Conservation (phyloP, 2,113 vertebrate species). For the Tricholaema leucomelas region DNA sequence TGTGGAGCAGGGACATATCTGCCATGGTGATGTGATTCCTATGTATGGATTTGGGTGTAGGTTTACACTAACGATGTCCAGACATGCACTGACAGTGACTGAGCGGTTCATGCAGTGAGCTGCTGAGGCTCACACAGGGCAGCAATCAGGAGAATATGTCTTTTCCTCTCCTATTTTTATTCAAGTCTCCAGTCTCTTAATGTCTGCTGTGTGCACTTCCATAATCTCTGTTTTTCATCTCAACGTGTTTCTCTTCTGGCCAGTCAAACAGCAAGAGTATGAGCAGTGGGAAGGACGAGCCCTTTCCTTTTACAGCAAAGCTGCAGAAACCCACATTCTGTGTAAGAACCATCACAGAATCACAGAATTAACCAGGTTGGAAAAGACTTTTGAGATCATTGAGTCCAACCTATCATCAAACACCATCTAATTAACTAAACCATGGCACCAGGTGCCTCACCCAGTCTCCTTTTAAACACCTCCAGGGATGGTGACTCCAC, state of each 20-base stretch:
- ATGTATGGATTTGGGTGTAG: not conserved
- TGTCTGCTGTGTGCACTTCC: fast-evolving
- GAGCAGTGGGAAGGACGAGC: not conserved
- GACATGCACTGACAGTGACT: not conserved
- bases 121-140: not conserved
- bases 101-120: not conserved
- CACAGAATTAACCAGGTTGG: too few species aligned
- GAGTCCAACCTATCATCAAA: too few species aligned
- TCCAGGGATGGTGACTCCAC: too few species aligned
- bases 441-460: too few species aligned
- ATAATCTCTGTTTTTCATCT: not conserved
- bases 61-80: not conserved
- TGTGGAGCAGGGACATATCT: not conserved
- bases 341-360: not conserved
- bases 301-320: not conserved
- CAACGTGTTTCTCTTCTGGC: not conserved
- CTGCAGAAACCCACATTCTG: not conserved
- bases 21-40: not conserved
- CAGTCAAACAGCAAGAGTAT: not conserved
- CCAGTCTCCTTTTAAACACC: too few species aligned
- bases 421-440: too few species aligned
- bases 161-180: not conserved
- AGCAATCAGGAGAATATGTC: not conserved
- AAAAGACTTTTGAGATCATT: too few species aligned
- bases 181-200: not conserved